phyloP scores from a whole-genome alignment of 1,140 invertebrate genomes.

The Zophobas morio region DNA sequence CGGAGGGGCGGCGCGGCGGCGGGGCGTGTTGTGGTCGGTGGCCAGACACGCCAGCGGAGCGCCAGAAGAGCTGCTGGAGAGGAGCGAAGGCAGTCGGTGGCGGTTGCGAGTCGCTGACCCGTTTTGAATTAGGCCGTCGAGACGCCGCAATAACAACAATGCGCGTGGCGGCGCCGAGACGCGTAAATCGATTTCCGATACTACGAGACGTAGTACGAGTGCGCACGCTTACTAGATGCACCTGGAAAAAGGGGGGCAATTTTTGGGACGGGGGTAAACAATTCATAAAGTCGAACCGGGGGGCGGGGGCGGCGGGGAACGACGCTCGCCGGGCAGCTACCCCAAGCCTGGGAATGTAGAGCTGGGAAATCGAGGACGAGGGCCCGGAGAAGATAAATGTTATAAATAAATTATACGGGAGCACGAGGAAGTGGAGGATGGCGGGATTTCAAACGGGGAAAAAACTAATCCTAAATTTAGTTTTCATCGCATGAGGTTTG shows the following conservation, averaged over 20 bases:
- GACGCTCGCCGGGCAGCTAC: neutral
- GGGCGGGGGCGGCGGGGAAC: neutral
- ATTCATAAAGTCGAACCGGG: conserved; percentile 42
- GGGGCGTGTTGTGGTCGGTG: neutral
- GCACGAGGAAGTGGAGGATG: no score
- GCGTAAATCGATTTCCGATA: conserved; percentile 56
- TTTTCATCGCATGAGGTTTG: no score
- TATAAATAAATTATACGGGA: neutral
- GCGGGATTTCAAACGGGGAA: no score
- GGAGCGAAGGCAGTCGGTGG: neutral
- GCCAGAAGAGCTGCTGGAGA: neutral
- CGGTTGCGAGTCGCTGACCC: conserved; percentile 47
- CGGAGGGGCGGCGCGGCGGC: no score
- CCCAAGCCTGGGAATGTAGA: conserved; percentile 7
- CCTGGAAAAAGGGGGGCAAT: conserved; percentile 35
- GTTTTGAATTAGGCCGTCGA: conserved; percentile 52
- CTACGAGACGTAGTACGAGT: conserved; percentile 44
- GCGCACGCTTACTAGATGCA: conserved; percentile 48
- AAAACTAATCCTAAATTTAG: no score
- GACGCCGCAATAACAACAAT: conserved; percentile 54
- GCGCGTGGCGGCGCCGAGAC: conserved; percentile 51
- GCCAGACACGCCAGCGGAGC: neutral
- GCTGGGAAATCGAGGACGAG: conserved; percentile 13
- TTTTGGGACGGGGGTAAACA: conserved; percentile 48
- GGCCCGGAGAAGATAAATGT: neutral